Evolutionary conservation across 2,888 invertebrate species (phyloP).

Genomic region (Venusia cambrica): DNA sequence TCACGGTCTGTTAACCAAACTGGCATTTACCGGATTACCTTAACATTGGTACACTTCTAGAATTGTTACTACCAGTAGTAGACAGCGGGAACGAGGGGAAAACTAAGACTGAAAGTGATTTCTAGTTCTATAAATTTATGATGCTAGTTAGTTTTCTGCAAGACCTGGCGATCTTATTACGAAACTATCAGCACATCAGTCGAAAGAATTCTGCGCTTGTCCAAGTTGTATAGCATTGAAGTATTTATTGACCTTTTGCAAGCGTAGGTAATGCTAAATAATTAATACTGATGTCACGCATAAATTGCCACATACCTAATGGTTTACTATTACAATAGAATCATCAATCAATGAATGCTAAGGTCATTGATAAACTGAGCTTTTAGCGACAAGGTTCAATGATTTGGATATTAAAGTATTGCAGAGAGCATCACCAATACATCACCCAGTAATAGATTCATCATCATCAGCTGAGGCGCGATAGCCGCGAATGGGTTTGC

Average conservation of each 20-base stretch:
- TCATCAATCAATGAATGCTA: conserved; percentile 14
- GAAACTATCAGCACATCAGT: conserved; percentile 11
- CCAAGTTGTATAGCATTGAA: conserved; percentile 23
- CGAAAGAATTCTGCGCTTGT: conserved; percentile 20
- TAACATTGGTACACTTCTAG: no score
- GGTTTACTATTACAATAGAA: conserved; percentile 14
- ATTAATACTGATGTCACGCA: conserved; percentile 26
- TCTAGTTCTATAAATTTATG: conserved; percentile 7
- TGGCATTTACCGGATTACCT: no score
- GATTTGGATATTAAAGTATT: no score
- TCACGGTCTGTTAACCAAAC: no score
- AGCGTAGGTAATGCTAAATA: conserved; percentile 16
- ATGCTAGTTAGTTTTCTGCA: conserved; percentile 13
- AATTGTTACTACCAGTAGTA: no score
- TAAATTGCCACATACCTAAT: conserved; percentile 17
- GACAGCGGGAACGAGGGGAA: no score
- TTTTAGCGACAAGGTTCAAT: no score
- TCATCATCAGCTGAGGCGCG: no score
- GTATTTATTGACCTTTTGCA: conserved; percentile 22
- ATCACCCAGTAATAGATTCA: no score
- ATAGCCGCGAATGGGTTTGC: no score
- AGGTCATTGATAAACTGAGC: conserved; percentile 8
- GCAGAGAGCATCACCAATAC: no score
- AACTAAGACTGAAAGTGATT: conserved; percentile 7
- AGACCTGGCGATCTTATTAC: conserved; percentile 13